These are phyloP conservation scores for Zeugodacus cucurbitae DNA, from an alignment of 1,140 invertebrate genomes.

Conservation along the genomic window DNA sequence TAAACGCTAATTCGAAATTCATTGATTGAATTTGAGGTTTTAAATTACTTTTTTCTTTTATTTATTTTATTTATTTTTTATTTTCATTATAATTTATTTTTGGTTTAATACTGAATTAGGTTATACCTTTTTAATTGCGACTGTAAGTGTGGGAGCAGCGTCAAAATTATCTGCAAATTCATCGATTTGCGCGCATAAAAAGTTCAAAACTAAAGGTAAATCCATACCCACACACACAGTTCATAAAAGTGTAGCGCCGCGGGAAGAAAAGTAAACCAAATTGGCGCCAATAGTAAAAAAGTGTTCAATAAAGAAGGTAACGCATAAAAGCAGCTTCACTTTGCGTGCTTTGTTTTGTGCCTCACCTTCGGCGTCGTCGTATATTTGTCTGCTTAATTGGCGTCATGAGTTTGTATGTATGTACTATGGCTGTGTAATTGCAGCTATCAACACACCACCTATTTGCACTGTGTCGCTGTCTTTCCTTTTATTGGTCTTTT, in stretches of 20 bases:
- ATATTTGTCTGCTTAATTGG: background rate
- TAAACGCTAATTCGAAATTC: too few species aligned
- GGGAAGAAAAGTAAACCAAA: background rate
- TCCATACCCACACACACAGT: background rate
- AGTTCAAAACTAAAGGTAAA: background rate
- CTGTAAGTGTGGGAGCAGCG: background rate
- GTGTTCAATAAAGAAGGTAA: background rate
- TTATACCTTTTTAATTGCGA: background rate
- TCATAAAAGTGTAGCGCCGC: background rate
- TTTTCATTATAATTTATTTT: background rate
- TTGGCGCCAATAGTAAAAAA: background rate
- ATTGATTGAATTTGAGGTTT: too few species aligned
- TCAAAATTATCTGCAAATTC: background rate
- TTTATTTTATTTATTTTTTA: background rate
- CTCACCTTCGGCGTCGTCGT: background rate
- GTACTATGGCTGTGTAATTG: background rate
- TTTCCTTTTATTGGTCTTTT: constrained; percentile 2
- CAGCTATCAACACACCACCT: background rate
- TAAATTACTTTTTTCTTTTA: background rate
- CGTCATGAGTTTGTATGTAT: background rate
- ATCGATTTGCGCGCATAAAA: background rate
- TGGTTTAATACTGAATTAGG: background rate
- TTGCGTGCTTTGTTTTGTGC: background rate
- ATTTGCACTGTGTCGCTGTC: background rate
- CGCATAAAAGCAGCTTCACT: constrained; percentile 1